Evolutionary conservation across 2,113 vertebrate genomes (phyloP), one percentile per base, ranked within the genome.

Genomic region (Stigmatopora argus): DNA sequence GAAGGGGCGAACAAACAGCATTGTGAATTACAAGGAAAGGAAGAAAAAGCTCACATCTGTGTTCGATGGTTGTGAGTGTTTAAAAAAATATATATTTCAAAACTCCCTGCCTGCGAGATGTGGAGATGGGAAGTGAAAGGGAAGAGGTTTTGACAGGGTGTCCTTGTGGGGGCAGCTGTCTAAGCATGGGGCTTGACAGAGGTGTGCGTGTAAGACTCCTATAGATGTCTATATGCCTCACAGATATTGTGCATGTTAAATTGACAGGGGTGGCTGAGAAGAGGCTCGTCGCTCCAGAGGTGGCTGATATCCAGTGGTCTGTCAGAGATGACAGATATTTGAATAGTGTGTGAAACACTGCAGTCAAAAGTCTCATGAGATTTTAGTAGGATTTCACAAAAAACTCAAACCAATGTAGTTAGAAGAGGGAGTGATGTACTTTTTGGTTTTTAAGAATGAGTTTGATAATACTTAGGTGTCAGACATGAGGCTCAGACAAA

Each of bases 121-220:
- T 77, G 74, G 78, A 87, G 83, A 77, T 78, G 75, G 85, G 83
- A 86, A 87, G 82, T 90, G 87, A 81, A 90, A 86, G 88, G 88
- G 85, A 89, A 91, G 81, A 87, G 70, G 81, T 89, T 92, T 87
- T 90, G 84, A 90, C 89, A 91, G 81, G 87, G 89, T 82, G 87
- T 87, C 87, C 83, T 88, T 88, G 82, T 69, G 74, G 82, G 87
- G 87, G 87, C 84, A 72, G 80, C 79, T 83, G 81, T 89, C 86
- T 87, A 70, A 78, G 78, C 76, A 72, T 63, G 68, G 72, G 75
- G 83, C 83, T n/a, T 85, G 80, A 77, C 71, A 73, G 81, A 83
- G 79, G 77, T 59, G 55, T 71, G 78, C 77, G 78, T 70, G 68
- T 77, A 77, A 41, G 9, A 73, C 74, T 71, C 77, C 75, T 84